These are phyloP conservation scores for Percina caprodes DNA, from an alignment of 2,113 vertebrate genomes.

Conservation along the genomic window DNA sequence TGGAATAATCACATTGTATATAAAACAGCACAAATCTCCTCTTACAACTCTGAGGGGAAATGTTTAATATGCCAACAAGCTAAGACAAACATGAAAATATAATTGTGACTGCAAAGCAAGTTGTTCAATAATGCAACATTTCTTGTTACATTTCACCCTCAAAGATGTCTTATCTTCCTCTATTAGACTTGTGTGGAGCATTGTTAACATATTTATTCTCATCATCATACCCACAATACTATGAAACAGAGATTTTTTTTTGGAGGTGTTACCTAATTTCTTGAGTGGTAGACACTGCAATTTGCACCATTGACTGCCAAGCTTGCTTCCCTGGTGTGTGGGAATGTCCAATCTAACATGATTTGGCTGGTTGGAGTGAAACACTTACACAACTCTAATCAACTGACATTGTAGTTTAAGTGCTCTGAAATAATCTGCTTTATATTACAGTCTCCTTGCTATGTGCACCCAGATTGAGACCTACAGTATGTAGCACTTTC, in stretches of 20 bases:
- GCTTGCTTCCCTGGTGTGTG: constrained; percentile 1
- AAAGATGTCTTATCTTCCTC: constrained; percentile 14
- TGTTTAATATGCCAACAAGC: constrained; percentile 28
- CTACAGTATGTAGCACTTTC: constrained; percentile 34
- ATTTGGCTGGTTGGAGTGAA: constrained; percentile 10
- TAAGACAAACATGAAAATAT: constrained; percentile 15
- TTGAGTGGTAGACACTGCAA: constrained; percentile 14
- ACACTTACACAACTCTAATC: constrained; percentile 30
- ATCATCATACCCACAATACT: constrained; percentile 24
- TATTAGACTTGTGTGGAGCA: constrained; percentile 24
- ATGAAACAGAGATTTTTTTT: constrained; percentile 8
- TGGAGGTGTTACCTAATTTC: constrained; percentile 8
- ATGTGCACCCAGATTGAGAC: constrained; percentile 40
- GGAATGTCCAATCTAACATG: constrained; percentile 16
- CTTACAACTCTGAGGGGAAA: constrained; percentile 25
- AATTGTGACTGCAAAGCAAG: constrained; percentile 34
- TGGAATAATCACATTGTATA: constrained; percentile 1
- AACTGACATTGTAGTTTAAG: constrained; percentile 41
- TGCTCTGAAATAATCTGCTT: constrained; percentile 15
- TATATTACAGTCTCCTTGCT: constrained; percentile 8
- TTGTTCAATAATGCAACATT: constrained; percentile 51
- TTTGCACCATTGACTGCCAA: constrained; percentile 17
- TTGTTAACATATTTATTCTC: constrained; percentile 26
- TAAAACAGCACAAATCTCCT: constrained; percentile 26
- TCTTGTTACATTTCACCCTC: constrained; percentile 48